Evolutionary conservation across 1,140 invertebrate species (phyloP).

Genomic region (Brachionus angularis): DNA sequence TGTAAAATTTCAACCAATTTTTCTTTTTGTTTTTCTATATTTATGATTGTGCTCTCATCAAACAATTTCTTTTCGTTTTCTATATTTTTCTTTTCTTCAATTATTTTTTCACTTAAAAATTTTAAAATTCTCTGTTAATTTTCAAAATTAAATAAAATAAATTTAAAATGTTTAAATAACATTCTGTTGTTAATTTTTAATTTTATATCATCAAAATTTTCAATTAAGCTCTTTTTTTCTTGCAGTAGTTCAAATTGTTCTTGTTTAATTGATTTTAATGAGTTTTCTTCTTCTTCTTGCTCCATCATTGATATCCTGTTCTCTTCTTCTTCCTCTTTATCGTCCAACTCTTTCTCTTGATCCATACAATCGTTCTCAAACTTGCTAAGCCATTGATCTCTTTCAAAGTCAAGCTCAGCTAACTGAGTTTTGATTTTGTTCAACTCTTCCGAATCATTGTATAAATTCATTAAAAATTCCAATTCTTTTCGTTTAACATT

Average conservation of each 20-base stretch:
- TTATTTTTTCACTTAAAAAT: constrained; percentile 17
- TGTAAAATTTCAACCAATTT: neutral
- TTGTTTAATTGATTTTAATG: constrained; percentile 11
- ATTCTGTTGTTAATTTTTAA: constrained; percentile 12
- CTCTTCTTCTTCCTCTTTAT: constrained; percentile 19
- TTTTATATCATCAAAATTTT: constrained; percentile 36
- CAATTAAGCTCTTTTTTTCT: constrained; percentile 30
- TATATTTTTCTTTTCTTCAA: neutral
- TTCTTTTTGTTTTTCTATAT: constrained; percentile 31
- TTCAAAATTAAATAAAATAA: neutral
- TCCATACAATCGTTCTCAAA: constrained; percentile 33
- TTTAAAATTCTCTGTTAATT: neutral
- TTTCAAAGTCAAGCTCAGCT: neutral
- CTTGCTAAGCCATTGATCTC: constrained; percentile 7
- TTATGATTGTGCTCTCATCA: neutral
- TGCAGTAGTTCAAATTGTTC: constrained; percentile 30
- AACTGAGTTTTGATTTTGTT: constrained; percentile 17
- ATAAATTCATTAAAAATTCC: constrained; percentile 9
- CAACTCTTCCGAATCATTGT: constrained; percentile 3
- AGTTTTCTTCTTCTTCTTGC: constrained; percentile 19
- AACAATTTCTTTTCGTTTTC: constrained; percentile 4
- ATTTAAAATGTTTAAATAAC: too few relatives aligned
- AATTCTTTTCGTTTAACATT: constrained; percentile 33
- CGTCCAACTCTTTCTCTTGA: constrained; percentile 21
- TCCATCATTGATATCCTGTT: constrained; percentile 1